Evolutionary conservation across 2,888 invertebrate genomes (phyloP).

Genomic region (Nomada goodeniana): DNA sequence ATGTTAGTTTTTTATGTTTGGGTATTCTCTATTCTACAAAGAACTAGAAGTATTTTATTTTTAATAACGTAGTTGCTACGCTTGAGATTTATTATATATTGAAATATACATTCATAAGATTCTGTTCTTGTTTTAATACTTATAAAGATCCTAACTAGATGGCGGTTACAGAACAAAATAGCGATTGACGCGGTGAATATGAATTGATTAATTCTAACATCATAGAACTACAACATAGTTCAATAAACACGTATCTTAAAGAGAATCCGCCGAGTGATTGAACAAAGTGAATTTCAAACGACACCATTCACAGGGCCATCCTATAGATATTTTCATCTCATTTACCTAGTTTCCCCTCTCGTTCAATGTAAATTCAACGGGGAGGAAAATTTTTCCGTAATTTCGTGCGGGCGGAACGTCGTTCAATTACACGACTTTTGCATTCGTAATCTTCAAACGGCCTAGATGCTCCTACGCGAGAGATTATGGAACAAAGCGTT

Average conservation of each 20-base stretch:
- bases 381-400: not conserved
- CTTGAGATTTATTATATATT: too few species aligned
- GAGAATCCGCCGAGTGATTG: not conserved
- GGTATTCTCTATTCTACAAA: too few species aligned
- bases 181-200: too few species aligned
- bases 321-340: constrained; percentile 15
- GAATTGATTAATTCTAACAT: too few species aligned
- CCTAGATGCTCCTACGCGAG: constrained; percentile 44
- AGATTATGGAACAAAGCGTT: constrained; percentile 54
- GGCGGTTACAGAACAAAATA: too few species aligned
- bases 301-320: not conserved
- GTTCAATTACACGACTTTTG: constrained; percentile 23
- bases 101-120: too few species aligned
- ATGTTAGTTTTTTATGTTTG: too few species aligned
- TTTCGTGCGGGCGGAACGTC: not conserved
- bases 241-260: not conserved
- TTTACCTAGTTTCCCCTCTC: not conserved
- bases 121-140: too few species aligned
- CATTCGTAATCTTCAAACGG: constrained; percentile 52
- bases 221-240: not conserved
- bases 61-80: too few species aligned
- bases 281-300: constrained; percentile 10
- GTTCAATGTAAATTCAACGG: not conserved
- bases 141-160: too few species aligned
- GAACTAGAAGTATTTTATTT: too few species aligned